These are phyloP conservation scores for Coelopa frigida DNA, from an alignment of 1,140 invertebrate genomes.

Conservation along the genomic window DNA sequence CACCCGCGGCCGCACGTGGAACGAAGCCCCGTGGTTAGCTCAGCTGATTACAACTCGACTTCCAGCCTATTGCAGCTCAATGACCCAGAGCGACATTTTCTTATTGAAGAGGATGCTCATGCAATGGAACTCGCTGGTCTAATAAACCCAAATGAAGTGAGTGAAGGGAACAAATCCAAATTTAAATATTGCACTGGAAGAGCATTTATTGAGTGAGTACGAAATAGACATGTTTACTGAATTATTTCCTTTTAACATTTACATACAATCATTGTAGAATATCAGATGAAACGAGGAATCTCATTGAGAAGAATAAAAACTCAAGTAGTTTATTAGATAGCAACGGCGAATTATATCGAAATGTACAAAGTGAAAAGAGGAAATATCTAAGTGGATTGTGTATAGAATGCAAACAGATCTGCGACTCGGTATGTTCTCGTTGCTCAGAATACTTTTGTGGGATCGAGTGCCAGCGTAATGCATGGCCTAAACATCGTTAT, in stretches of 20 bases:
- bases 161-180: neutral
- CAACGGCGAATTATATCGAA: neutral
- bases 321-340: neutral
- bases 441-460: conserved; percentile 11
- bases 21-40: neutral
- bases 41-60: neutral
- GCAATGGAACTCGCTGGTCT: conserved; percentile 7
- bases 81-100: conserved; percentile 1
- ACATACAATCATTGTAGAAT: conserved; percentile 2
- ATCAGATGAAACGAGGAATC: conserved; percentile 6
- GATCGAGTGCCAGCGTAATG: conserved; percentile 7
- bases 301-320: conserved; percentile 5
- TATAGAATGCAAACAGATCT: neutral
- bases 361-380: neutral
- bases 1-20: conserved; percentile 1
- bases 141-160: neutral
- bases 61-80: neutral
- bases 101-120: conserved; percentile 10
- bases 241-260: neutral
- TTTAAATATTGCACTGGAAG: conserved; percentile 12
- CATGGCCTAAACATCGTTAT: conserved; percentile 13
- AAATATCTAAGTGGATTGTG: conserved; percentile 7
- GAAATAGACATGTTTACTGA: neutral
- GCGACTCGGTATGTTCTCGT: conserved; percentile 11
- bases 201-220: conserved; percentile 10